Evolutionary conservation across 2,113 vertebrate genomes (phyloP).

Genomic region (Zeus faber): DNA sequence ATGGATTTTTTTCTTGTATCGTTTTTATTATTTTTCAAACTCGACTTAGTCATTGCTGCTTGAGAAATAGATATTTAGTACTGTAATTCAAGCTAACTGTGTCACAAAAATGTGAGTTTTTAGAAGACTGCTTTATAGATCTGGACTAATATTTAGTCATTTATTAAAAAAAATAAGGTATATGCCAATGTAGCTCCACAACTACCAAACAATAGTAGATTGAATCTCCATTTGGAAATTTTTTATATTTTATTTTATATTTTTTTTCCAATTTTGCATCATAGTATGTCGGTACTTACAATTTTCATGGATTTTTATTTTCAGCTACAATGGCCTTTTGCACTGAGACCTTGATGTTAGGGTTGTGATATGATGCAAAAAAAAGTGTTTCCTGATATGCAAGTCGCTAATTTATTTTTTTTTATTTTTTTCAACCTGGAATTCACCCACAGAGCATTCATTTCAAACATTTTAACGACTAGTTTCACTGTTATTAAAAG

Average conservation of each 20-base stretch:
- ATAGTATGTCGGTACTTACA: constrained; percentile 69
- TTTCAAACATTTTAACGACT: constrained; percentile 36
- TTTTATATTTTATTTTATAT: constrained; percentile 32
- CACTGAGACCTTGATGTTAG: constrained; percentile 85
- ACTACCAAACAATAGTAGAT: constrained; percentile 58
- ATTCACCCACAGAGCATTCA: constrained; percentile 45
- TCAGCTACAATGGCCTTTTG: constrained; percentile 88
- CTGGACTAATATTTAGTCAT: constrained; percentile 87
- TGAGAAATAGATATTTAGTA: constrained; percentile 94
- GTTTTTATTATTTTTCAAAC: constrained; percentile 72
- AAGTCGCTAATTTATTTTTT: constrained; percentile 96
- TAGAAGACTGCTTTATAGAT: constrained; percentile 87
- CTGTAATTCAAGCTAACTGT: constrained; percentile 89
- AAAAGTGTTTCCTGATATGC: constrained; percentile 80
- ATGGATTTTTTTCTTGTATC: constrained; percentile 57
- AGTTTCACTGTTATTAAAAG: constrained; percentile 31
- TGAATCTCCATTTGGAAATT: constrained; percentile 47
- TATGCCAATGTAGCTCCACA: constrained; percentile 76
- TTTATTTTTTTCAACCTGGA: constrained; percentile 79
- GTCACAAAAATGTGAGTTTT: constrained; percentile 88
- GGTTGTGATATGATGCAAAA: constrained; percentile 81
- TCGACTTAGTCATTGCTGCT: constrained; percentile 88
- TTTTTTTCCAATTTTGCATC: constrained; percentile 53
- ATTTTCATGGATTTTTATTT: constrained; percentile 74
- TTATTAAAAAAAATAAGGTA: constrained; percentile 72